Base-by-base conservation (phyloP, 64 coral and sea anemone genomes). In the Platygyra sinensis region DNA sequence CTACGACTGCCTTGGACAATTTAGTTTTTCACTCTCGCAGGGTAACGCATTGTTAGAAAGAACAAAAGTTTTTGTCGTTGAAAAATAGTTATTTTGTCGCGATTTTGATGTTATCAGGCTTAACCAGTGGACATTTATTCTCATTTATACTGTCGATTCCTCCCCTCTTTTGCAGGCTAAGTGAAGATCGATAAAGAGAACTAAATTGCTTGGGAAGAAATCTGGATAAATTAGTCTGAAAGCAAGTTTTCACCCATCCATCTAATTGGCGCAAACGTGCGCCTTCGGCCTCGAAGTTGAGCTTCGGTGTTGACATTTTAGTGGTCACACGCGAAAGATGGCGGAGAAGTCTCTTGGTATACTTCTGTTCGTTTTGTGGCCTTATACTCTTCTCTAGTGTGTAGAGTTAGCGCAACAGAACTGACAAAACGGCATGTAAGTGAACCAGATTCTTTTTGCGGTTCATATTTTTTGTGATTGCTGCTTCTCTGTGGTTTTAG, bases 401-500 rank as follows among this genome's bases (percentile, higher is more conserved):
- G n/a, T 64, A 91, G 32, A 28, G 60, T 62, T 31, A 85, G 52
- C 22, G 49, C 52, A 28, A 42, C 19, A 80, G 57, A 91, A 14
- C 60, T 76, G 28, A 84, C 69, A 8, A 84, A n/a, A 28, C 61
- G 80, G 50, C 36, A 75, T 76, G 89, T 91, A 83, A 91, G 89
- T 75, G 2, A 29, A 50, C 49, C 51, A 62, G 27, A 31, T 65
- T 57, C 63, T 18, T 28, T 16, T 39, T 84, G 22, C 63, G 31
- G n/a, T 38, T 84, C 24, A 22, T 52, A 62, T 50, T 62, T 46
- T 24, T 63, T 10, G 19, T 67, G 42, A 69, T 62, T 52, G 15
- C 13, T 64, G 20, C 20, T 28, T 31, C 20, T 36, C 6, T 83
- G 71, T 62, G 72, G 89, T 76, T 82, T 57, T 85, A 80, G 24